Conservation (phyloP, 2,113 vertebrate species). For the Merops nubicus region DNA sequence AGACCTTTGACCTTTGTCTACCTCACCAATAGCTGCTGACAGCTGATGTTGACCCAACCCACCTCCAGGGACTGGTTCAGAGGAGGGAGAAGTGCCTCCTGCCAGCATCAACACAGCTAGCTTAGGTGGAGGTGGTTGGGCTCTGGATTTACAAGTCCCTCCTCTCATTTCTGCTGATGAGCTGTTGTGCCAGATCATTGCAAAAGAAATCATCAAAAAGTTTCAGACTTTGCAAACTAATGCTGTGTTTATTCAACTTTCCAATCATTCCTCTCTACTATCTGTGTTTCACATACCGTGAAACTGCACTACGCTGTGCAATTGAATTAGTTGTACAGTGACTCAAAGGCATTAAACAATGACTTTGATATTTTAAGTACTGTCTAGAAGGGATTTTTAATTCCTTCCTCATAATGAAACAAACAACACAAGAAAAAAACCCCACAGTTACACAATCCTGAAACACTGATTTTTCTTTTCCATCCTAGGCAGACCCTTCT, state of each 20-base stretch:
- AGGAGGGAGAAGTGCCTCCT: neutral
- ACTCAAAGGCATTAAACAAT: slow-evolving; percentile 86
- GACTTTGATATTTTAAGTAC: slow-evolving; percentile 87
- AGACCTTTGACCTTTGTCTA: neutral
- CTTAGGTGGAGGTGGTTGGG: neutral
- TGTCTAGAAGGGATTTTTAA: slow-evolving; percentile 85
- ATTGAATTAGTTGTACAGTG: slow-evolving; percentile 84
- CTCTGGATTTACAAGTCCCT: neutral
- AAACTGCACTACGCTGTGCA: slow-evolving; percentile 78
- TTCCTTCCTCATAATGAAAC: slow-evolving; percentile 82
- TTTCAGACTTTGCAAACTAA: slow-evolving; percentile 80
- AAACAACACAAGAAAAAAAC: slow-evolving; percentile 65
- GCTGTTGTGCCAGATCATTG: slow-evolving; percentile 42
- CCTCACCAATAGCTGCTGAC: neutral
- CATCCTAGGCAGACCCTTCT: slow-evolving; percentile 71
- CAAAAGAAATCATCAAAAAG: slow-evolving; percentile 75
- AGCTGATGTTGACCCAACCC: neutral
- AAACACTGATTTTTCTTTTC: slow-evolving; percentile 76
- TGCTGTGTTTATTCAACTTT: slow-evolving; percentile 80
- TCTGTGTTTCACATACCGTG: slow-evolving; percentile 80
- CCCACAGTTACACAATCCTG: slow-evolving; percentile 71
- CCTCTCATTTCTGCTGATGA: slow-evolving; percentile 19
- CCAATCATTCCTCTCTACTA: slow-evolving; percentile 79
- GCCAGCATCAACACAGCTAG: neutral
- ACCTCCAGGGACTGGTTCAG: neutral